Percentiles rank a stretch among this genome's conserved stretches.
These are phyloP conservation scores for Tragulus kanchil DNA, from an alignment of 2,113 vertebrate genomes.

Conservation along the genomic window DNA sequence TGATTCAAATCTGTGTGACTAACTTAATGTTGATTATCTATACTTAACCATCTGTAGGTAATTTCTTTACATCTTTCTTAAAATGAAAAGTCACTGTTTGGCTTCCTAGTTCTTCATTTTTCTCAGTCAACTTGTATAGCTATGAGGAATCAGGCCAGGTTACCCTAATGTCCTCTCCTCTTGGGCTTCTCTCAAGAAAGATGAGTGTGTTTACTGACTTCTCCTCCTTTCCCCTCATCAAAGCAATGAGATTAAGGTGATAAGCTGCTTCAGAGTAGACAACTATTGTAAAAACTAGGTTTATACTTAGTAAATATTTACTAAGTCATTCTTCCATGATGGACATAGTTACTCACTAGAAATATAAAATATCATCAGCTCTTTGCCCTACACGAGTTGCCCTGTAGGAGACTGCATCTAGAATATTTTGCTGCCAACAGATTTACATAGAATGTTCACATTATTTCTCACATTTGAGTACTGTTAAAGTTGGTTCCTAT, in stretches of 20 bases:
- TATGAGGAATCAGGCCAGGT: background rate
- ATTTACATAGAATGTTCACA: background rate
- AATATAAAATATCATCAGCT: background rate
- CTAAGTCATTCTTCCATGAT: background rate
- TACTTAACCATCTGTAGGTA: background rate
- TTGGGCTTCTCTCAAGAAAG: background rate
- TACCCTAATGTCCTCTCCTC: background rate
- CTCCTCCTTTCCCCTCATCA: background rate
- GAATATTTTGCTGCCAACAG: background rate
- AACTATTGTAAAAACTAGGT: background rate
- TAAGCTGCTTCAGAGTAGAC: background rate
- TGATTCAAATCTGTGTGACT: background rate
- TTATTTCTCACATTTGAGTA: background rate
- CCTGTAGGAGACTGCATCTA: background rate
- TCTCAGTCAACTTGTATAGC: background rate
- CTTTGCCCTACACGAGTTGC: background rate
- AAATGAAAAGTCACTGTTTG: background rate
- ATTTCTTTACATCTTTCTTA: background rate
- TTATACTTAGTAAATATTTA: background rate
- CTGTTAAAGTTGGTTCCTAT: background rate
- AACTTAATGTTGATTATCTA: conserved; percentile 2
- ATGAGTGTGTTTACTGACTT: background rate
- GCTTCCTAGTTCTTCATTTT: background rate
- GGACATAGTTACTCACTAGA: background rate
- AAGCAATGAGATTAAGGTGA: background rate